phyloP scores from a whole-genome alignment of 2,888 invertebrate genomes.

The Gortyna flavago region DNA sequence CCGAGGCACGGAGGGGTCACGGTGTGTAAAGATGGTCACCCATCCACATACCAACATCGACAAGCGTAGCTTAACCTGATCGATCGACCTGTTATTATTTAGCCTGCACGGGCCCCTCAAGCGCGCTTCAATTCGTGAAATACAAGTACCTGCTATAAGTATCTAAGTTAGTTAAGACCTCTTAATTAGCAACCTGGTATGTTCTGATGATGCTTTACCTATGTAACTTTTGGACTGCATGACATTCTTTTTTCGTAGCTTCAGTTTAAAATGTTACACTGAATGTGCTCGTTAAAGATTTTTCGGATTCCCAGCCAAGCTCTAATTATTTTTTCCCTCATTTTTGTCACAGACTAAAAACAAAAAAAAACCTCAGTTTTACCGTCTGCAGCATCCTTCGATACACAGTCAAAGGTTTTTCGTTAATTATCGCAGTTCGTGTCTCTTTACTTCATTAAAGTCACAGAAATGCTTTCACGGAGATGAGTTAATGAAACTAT shows the following conservation, averaged over 20 bases:
- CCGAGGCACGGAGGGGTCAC: no score
- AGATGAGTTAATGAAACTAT: slow-evolving; percentile 37
- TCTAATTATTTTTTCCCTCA: background rate
- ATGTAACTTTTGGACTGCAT: background rate
- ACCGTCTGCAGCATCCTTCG: background rate
- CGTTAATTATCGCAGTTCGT: slow-evolving; percentile 49
- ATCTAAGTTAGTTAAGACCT: no score
- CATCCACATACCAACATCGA: no score
- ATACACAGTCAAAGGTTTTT: slow-evolving; percentile 43
- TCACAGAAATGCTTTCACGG: slow-evolving; percentile 44
- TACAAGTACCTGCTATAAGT: no score
- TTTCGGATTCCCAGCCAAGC: background rate
- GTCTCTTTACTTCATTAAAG: slow-evolving; percentile 43
- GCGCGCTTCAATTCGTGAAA: no score
- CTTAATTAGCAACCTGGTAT: no score
- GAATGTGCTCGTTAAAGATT: background rate
- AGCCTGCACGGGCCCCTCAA: no score
- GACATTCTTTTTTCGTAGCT: background rate
- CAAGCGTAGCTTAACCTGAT: no score
- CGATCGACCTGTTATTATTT: no score
- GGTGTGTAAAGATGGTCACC: no score
- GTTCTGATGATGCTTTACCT: background rate
- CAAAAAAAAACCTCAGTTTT: slow-evolving; percentile 2
- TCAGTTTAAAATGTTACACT: background rate
- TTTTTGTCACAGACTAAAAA: slow-evolving; percentile 14